A percentile compares a stretch with the other conserved stretches of the same genome.
phyloP scores from a whole-genome alignment of 2,888 invertebrate genomes.

The Cephus pygmeus region DNA sequence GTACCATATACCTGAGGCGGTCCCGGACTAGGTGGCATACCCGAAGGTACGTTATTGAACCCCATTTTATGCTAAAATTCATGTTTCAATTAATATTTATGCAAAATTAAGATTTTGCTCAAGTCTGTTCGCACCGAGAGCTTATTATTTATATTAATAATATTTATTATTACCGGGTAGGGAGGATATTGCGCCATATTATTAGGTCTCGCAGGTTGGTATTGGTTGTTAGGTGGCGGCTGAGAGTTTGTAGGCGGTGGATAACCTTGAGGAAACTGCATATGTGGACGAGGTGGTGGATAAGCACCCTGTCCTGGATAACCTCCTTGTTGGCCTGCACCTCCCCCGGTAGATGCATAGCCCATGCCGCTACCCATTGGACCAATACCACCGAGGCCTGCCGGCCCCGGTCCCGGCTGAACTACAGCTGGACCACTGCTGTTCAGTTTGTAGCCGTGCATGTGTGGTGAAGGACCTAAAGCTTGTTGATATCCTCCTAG shows the following conservation, averaged over 20 bases:
- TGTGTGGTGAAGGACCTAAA: conserved; percentile 72
- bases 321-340: conserved; percentile 69
- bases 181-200: conserved; percentile 64
- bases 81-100: conserved; percentile 9
- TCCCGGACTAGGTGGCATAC: conserved; percentile 73
- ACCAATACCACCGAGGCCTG: conserved; percentile 57
- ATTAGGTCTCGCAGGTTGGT: conserved; percentile 61
- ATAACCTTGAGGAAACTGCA: conserved; percentile 65
- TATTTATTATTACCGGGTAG: conserved; percentile 49
- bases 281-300: conserved; percentile 66
- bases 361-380: conserved; percentile 61
- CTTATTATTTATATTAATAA: not conserved
- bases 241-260: conserved; percentile 59
- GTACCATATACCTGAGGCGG: conserved; percentile 70
- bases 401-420: conserved; percentile 68
- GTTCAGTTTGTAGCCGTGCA: conserved; percentile 73
- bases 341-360: conserved; percentile 57
- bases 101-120: not conserved
- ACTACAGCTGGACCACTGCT: conserved; percentile 65
- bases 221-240: conserved; percentile 62
- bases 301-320: conserved; percentile 62
- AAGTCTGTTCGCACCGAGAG: not conserved
- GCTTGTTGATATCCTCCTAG: conserved; percentile 71
- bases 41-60: conserved; percentile 68
- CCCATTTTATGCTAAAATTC: conserved; percentile 76